phyloP scores from a whole-genome alignment of 1,140 invertebrate species.

The Dendroctonus valens region DNA sequence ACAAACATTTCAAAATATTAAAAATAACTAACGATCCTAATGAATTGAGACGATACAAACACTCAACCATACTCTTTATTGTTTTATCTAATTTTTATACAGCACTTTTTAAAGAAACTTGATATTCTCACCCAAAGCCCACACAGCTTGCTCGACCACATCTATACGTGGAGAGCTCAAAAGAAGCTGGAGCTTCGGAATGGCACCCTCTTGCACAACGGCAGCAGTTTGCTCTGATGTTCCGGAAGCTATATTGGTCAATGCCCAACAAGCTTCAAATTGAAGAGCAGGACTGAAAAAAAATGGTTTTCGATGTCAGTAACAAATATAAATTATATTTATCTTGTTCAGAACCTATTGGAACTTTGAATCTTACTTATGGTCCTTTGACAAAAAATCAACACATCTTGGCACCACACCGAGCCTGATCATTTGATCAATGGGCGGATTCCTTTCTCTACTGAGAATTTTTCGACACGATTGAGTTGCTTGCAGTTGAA shows the following conservation, averaged over 20 bases:
- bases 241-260: constrained; percentile 98
- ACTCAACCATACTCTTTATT: too few relatives aligned
- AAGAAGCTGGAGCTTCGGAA: constrained; percentile 80
- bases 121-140: constrained; percentile 75
- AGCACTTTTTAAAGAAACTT: too few relatives aligned
- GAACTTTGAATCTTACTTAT: constrained; percentile 60
- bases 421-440: constrained; percentile 82
- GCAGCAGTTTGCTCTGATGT: constrained; percentile 86
- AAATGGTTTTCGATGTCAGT: constrained; percentile 7
- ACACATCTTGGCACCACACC: constrained; percentile 87
- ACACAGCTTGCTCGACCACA: constrained; percentile 94
- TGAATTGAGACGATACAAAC: too few relatives aligned
- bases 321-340: not conserved
- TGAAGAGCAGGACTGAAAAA: constrained; percentile 79
- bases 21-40: too few relatives aligned
- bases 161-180: constrained; percentile 71
- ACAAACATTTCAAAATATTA: too few relatives aligned
- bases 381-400: constrained; percentile 66
- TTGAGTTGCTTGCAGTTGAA: constrained; percentile 68
- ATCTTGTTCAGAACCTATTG: not conserved
- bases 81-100: not conserved
- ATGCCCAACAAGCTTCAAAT: constrained; percentile 97
- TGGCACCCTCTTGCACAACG: constrained; percentile 82
- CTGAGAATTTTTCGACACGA: constrained; percentile 87
- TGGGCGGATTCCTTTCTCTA: constrained; percentile 90